phyloP scores from a whole-genome alignment of 2,888 invertebrate species.

The Drosophila siamana region DNA sequence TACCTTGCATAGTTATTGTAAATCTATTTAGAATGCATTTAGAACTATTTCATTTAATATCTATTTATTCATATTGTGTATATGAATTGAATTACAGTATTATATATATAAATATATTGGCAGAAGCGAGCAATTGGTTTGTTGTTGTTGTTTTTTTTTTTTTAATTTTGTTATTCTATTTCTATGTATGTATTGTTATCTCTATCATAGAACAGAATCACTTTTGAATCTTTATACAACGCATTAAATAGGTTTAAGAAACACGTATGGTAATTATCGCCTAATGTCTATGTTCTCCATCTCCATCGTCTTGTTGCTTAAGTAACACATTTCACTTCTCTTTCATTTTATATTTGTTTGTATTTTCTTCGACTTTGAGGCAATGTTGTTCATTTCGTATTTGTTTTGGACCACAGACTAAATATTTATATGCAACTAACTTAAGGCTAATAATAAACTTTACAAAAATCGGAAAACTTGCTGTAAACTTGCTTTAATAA shows the following conservation, averaged over 20 bases:
- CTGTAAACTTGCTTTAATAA: constrained; percentile 6
- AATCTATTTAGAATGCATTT: constrained; percentile 20
- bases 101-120: constrained; percentile 51
- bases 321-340: constrained; percentile 12
- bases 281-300: constrained; percentile 11
- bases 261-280: constrained; percentile 23
- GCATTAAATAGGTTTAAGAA: constrained; percentile 19
- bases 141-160: constrained; percentile 23
- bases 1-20: constrained; percentile 23
- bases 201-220: constrained; percentile 32
- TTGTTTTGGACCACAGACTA: constrained; percentile 55
- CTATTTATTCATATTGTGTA: constrained; percentile 25
- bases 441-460: constrained; percentile 59
- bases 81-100: constrained; percentile 43
- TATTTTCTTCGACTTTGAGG: constrained; percentile 29
- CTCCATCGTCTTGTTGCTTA: constrained; percentile 13
- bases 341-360: background rate
- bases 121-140: constrained; percentile 76
- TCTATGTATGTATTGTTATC: constrained; percentile 19
- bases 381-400: constrained; percentile 41
- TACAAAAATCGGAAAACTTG: constrained; percentile 26
- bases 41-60: constrained; percentile 23
- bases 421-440: constrained; percentile 37
- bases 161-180: constrained; percentile 16
- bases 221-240: constrained; percentile 28